These are phyloP conservation scores for Ochotona princeps DNA, from an alignment of 2,113 vertebrate genomes.

Conservation along the genomic window DNA sequence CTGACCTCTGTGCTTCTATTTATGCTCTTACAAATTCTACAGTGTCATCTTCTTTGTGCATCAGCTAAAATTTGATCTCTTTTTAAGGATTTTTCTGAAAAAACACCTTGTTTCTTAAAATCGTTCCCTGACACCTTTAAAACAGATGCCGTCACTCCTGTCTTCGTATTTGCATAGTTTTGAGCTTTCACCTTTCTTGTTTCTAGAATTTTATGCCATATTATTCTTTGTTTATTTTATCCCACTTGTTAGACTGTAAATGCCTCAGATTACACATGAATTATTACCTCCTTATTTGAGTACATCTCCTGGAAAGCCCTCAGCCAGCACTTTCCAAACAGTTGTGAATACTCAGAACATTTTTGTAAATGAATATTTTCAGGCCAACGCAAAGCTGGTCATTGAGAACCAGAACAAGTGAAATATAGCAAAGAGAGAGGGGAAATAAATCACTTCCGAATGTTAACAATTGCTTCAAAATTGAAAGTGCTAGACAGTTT, in stretches of 20 bases:
- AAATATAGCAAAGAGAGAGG: slow-evolving; percentile 4
- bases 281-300: not conserved
- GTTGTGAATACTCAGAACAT: slow-evolving; percentile 4
- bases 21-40: not conserved
- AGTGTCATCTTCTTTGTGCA: not conserved
- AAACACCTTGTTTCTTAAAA: not conserved
- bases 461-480: slow-evolving; percentile 70
- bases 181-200: slow-evolving; percentile 37
- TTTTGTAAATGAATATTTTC: slow-evolving; percentile 40
- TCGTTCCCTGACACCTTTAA: slow-evolving; percentile 31
- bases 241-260: not conserved
- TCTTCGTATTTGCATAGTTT: not conserved
- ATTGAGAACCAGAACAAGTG: slow-evolving; percentile 1
- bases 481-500: slow-evolving; percentile 64
- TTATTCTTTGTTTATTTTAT: slow-evolving; percentile 47
- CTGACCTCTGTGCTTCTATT: not conserved
- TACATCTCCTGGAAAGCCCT: not conserved
- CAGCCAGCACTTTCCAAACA: not conserved
- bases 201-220: slow-evolving; percentile 2
- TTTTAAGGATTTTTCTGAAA: slow-evolving; percentile 30
- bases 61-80: not conserved
- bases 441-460: slow-evolving; percentile 63
- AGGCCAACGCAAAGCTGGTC: slow-evolving; percentile 10
- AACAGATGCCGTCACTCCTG: slow-evolving; percentile 24
- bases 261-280: not conserved